Conservation (phyloP, 1,140 invertebrate genomes). For the Bombus sylvicola region DNA sequence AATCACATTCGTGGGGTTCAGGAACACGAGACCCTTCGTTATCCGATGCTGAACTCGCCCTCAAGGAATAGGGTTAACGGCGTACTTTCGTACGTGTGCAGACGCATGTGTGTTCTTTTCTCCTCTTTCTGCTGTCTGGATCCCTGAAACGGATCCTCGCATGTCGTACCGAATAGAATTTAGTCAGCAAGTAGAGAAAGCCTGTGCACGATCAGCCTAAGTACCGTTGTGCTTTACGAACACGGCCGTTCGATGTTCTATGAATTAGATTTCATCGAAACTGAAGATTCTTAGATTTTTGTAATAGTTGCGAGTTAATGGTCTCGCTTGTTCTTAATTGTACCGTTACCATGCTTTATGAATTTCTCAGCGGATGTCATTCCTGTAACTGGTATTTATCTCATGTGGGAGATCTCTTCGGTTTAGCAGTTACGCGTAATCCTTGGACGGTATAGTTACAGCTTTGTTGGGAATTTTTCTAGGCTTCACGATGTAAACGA, state of each 20-base stretch:
- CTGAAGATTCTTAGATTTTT: background rate
- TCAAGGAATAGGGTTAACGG: constrained; percentile 44
- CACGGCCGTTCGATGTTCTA: background rate
- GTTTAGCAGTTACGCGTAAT: no score
- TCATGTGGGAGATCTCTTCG: no score
- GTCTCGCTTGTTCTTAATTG: no score
- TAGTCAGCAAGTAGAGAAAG: constrained; percentile 30
- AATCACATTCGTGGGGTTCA: constrained; percentile 64
- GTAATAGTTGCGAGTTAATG: no score
- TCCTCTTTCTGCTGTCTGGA: background rate
- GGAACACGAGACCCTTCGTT: constrained; percentile 54
- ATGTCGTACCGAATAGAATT: constrained; percentile 27
- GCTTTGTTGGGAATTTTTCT: no score
- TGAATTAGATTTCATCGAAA: background rate
- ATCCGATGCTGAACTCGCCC: constrained; percentile 42
- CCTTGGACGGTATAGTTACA: no score
- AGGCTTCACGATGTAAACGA: no score
- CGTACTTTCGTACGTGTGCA: background rate
- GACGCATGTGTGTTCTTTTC: background rate
- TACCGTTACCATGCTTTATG: no score
- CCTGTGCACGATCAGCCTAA: constrained; percentile 38
- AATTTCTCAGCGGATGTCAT: no score
- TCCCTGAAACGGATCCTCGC: background rate
- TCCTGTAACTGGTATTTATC: no score
- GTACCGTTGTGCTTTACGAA: background rate